phyloP scores from a whole-genome alignment of 1,140 invertebrate species.

The Brachionus asplanchnoidis region DNA sequence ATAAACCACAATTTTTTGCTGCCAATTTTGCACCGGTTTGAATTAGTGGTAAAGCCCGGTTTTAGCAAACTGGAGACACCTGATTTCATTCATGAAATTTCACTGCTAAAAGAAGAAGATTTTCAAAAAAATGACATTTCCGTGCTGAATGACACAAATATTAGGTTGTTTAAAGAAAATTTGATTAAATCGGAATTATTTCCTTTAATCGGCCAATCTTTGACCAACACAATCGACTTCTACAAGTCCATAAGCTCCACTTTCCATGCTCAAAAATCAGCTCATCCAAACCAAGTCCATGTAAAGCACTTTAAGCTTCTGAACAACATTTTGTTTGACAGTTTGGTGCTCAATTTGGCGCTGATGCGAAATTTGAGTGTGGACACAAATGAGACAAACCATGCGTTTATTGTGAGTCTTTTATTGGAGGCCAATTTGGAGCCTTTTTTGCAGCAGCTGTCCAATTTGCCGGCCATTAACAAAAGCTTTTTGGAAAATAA shows the following conservation, averaged over 20 bases:
- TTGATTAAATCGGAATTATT: conserved; percentile 14
- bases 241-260: not conserved
- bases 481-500: not conserved
- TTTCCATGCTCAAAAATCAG: not conserved
- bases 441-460: not conserved
- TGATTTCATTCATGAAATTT: not conserved
- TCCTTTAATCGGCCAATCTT: not conserved
- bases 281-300: not conserved
- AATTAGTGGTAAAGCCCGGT: not conserved
- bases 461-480: not conserved
- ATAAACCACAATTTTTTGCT: conserved; percentile 10
- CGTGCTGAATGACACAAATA: not conserved
- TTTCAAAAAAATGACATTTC: not conserved
- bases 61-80: not conserved
- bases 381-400: not conserved
- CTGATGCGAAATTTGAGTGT: not conserved
- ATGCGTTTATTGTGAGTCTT: not conserved
- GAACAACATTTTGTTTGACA: conserved; percentile 14
- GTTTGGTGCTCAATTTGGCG: not conserved
- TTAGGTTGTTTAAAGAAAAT: not conserved
- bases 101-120: not conserved
- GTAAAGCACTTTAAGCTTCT: not conserved
- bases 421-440: not conserved
- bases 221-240: not conserved
- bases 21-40: not conserved